These are phyloP conservation scores for Drosophila borealis DNA, from an alignment of 2,888 invertebrate genomes.

Conservation along the genomic window DNA sequence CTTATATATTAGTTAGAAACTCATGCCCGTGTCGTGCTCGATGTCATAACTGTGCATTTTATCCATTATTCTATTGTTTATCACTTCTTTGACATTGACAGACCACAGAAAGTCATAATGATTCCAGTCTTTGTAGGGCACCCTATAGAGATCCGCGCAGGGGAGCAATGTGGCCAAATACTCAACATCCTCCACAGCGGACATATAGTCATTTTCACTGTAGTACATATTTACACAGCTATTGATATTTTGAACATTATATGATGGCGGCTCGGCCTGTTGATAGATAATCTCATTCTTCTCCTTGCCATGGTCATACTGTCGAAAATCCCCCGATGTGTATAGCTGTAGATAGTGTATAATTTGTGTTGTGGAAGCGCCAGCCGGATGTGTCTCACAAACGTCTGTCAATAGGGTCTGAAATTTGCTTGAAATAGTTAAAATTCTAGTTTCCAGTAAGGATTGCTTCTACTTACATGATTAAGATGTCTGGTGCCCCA, in stretches of 20 bases:
- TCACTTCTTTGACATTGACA: constrained; percentile 86
- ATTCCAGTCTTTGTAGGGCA: constrained; percentile 87
- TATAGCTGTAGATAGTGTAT: constrained; percentile 89
- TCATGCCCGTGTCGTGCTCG: constrained; percentile 48
- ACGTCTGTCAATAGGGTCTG: constrained; percentile 89
- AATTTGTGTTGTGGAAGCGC: constrained; percentile 89
- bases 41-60: constrained; percentile 73
- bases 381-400: constrained; percentile 89
- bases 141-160: constrained; percentile 85
- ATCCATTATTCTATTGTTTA: constrained; percentile 86
- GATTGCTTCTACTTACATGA: constrained; percentile 67
- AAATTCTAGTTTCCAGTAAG: too few relatives aligned
- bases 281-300: constrained; percentile 87
- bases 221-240: constrained; percentile 89
- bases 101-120: constrained; percentile 90
- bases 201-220: constrained; percentile 88
- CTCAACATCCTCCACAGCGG: constrained; percentile 86
- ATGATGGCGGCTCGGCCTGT: constrained; percentile 86
- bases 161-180: constrained; percentile 85
- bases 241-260: constrained; percentile 86
- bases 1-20: constrained; percentile 38
- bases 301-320: constrained; percentile 86
- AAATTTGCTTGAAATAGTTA: constrained; percentile 61
- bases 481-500: constrained; percentile 83
- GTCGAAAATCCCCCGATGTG: constrained; percentile 86